A percentile compares a stretch with the other conserved stretches of the same genome.
These are phyloP conservation scores for Tipula unca DNA, from an alignment of 2,888 invertebrate genomes.

Conservation along the genomic window DNA sequence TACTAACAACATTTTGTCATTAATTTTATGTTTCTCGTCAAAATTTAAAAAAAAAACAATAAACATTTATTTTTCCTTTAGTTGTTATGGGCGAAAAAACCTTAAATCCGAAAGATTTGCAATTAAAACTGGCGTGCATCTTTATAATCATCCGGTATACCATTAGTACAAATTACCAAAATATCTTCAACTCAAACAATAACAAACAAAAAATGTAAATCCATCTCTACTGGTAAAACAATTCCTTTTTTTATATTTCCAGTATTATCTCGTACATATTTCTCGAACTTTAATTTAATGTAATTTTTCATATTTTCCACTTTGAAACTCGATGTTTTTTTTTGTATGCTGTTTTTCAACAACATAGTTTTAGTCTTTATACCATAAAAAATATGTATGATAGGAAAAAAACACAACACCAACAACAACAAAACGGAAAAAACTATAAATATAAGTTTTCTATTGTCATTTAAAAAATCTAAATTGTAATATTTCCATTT, in stretches of 20 bases:
- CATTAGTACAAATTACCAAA: no score
- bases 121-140: no score
- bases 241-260: neutral
- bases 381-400: neutral
- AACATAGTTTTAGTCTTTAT: neutral
- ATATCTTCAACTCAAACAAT: no score
- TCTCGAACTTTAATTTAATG: neutral
- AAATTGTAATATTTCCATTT: neutral
- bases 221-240: no score
- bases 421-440: neutral
- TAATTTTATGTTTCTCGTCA: no score
- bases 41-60: no score
- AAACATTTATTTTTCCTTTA: no score
- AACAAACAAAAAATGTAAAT: no score
- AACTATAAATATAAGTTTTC: neutral
- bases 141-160: no score
- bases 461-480: neutral
- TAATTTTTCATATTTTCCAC: neutral
- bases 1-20: no score
- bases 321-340: neutral
- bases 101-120: no score
- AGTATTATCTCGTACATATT: neutral
- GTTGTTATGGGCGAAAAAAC: no score
- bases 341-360: neutral
- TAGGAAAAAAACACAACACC: neutral